A percentile compares a stretch with the other conserved stretches of the same genome.
Conservation (phyloP, 2,797 vertebrate species). For the Apogon talboti region DNA sequence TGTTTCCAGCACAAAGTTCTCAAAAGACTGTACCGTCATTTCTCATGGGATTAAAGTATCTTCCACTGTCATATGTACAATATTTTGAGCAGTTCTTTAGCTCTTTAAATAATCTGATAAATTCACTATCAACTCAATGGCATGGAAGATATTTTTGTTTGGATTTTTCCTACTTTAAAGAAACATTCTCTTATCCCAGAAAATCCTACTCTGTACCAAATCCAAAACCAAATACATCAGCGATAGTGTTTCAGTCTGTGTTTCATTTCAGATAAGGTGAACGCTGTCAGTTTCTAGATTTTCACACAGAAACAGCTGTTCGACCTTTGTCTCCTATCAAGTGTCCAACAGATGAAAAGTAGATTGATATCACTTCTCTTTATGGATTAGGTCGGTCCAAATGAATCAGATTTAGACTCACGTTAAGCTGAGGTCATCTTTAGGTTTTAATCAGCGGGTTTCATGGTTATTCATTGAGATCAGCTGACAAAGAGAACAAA, state of each 20-base stretch:
- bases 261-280: slow-evolving; percentile 48
- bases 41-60: slow-evolving; percentile 10
- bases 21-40: not conserved
- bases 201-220: slow-evolving; percentile 15
- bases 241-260: slow-evolving; percentile 46
- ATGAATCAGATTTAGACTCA: slow-evolving; percentile 51
- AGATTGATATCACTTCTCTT: slow-evolving; percentile 53
- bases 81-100: slow-evolving; percentile 16
- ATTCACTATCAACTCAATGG: slow-evolving; percentile 3
- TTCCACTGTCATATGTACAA: slow-evolving; percentile 14
- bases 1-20: slow-evolving; percentile 1
- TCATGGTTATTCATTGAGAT: slow-evolving; percentile 40
- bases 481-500: slow-evolving; percentile 48
- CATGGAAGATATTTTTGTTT: slow-evolving; percentile 13
- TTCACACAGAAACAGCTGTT: slow-evolving; percentile 65
- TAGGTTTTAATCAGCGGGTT: slow-evolving; percentile 25
- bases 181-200: not conserved
- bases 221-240: slow-evolving; percentile 14
- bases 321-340: slow-evolving; percentile 55
- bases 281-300: slow-evolving; percentile 23
- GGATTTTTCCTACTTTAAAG: not conserved
- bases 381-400: slow-evolving; percentile 50
- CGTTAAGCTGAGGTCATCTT: slow-evolving; percentile 24
- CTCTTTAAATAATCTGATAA: slow-evolving; percentile 24
- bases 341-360: slow-evolving; percentile 60